phyloP scores from a whole-genome alignment of 2,797 vertebrate species.

The Columba guinea region DNA sequence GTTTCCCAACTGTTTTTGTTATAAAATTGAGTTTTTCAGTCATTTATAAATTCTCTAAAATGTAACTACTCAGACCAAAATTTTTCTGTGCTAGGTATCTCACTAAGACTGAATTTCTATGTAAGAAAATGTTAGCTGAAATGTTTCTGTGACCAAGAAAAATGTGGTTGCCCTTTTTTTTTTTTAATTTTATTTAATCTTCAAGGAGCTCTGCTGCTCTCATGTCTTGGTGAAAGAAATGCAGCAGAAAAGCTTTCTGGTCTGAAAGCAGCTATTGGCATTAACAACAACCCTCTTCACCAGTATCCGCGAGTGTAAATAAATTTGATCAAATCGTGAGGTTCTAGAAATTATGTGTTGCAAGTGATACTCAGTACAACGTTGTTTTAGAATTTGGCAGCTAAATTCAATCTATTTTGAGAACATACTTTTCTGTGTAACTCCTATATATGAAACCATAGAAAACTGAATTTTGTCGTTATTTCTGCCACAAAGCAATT shows the following conservation, averaged over 20 bases:
- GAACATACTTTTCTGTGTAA: not conserved
- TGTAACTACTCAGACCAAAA: not conserved
- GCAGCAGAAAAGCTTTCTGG: not conserved
- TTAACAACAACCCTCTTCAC: not conserved
- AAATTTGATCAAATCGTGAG: not conserved
- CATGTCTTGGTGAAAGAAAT: not conserved
- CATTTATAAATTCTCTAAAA: not conserved
- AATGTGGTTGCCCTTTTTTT: not conserved
- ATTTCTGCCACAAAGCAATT: not conserved
- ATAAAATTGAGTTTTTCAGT: not conserved
- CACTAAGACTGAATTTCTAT: not conserved
- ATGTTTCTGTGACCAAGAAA: not conserved
- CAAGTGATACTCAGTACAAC: not conserved
- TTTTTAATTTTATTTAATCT: not conserved
- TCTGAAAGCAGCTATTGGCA: constrained; percentile 4
- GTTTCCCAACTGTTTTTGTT: not conserved
- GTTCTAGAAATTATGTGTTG: not conserved
- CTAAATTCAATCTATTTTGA: not conserved
- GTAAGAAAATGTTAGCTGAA: not conserved
- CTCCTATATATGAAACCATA: not conserved
- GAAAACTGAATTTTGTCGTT: not conserved
- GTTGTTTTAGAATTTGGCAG: not conserved
- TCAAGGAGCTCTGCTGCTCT: not conserved
- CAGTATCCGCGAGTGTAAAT: not conserved
- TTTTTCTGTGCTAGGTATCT: not conserved